A percentile compares a stretch with the other conserved stretches of the same genome.
Evolutionary conservation across 2,113 vertebrate species (phyloP).

Genomic region (Ictalurus furcatus): DNA sequence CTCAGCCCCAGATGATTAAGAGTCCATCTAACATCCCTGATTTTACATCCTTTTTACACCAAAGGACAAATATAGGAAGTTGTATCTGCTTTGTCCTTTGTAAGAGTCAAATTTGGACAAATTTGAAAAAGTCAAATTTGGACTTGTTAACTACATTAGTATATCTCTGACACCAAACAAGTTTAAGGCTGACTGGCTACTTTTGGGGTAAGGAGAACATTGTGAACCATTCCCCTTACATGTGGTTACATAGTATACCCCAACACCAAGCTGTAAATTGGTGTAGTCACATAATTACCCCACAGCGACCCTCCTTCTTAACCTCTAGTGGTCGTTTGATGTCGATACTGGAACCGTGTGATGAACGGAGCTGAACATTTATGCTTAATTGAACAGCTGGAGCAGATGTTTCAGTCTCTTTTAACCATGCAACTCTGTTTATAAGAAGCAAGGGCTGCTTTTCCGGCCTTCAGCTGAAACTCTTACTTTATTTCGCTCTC

Average conservation of each 20-base stretch:
- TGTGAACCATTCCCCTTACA: neutral
- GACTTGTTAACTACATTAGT: neutral
- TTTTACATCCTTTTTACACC: neutral
- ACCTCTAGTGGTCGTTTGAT: constrained; percentile 30
- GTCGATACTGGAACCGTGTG: constrained; percentile 19
- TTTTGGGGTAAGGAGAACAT: neutral
- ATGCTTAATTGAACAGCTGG: constrained; percentile 12
- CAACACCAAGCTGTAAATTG: neutral
- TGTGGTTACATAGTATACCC: neutral
- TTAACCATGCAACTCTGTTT: constrained; percentile 30
- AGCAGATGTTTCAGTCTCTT: constrained; percentile 42
- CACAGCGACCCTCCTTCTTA: constrained; percentile 19
- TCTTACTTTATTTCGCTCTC: constrained; percentile 45
- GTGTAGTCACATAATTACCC: constrained; percentile 3
- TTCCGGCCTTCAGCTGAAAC: constrained; percentile 21
- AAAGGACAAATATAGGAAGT: neutral
- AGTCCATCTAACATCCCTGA: too few relatives aligned
- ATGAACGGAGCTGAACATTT: constrained; percentile 30
- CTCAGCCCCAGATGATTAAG: too few relatives aligned
- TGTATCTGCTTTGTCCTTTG: neutral
- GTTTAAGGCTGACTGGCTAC: neutral
- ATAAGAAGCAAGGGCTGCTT: constrained; percentile 34
- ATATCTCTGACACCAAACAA: neutral
- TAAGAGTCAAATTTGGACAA: neutral
- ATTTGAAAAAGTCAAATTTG: too few relatives aligned